These are phyloP conservation scores for Thymelicus sylvestris DNA, from an alignment of 2,888 invertebrate species.

Conservation along the genomic window DNA sequence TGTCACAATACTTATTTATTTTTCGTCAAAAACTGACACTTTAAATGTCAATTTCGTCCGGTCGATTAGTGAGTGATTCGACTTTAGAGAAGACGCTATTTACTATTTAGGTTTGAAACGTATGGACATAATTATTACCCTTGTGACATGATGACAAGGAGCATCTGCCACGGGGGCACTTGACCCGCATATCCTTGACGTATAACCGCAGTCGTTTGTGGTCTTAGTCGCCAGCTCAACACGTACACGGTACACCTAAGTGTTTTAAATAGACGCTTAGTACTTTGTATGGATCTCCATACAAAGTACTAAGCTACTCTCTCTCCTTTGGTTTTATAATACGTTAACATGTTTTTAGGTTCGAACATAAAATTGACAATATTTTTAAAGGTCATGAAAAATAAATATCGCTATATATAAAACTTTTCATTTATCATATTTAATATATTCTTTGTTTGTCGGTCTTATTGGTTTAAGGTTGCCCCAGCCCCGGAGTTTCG, in stretches of 20 bases:
- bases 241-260: constrained; percentile 3
- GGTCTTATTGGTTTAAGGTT: constrained; percentile 11
- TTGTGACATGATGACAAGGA: not conserved
- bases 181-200: constrained; percentile 11
- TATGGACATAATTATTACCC: not conserved
- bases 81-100: not conserved
- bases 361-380: no score
- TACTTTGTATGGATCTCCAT: constrained; percentile 23
- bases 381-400: no score
- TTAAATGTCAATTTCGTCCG: no score
- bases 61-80: no score
- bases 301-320: no score
- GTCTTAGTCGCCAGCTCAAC: constrained; percentile 48
- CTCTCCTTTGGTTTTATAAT: no score
- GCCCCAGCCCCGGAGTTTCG: constrained; percentile 11
- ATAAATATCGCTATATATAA: no score
- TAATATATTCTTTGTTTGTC: constrained; percentile 4
- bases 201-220: constrained; percentile 9
- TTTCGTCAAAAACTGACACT: no score
- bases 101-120: not conserved
- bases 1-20: no score
- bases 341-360: no score
- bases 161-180: constrained; percentile 5
- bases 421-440: not conserved
- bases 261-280: constrained; percentile 17